Evolutionary conservation across 2,888 invertebrate genomes (phyloP), one percentile per base, ranked within the genome.

Genomic region (Chirona hameri): DNA sequence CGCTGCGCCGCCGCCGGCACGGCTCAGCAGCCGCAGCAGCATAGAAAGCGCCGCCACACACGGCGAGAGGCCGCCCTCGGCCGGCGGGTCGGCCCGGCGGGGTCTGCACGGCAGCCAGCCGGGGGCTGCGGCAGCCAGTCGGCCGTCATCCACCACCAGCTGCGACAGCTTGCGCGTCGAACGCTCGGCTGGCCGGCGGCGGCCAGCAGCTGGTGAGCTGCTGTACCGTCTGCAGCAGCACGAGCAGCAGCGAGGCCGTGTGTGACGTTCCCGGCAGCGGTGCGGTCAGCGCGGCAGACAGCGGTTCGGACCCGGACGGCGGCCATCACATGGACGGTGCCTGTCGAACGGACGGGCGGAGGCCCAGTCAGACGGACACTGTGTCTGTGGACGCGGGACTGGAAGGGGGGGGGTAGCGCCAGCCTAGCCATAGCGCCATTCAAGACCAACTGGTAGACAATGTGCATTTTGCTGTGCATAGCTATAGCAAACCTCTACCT

Each of bases 1-100:
- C 81, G 69, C 72, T 82, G 27, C 83, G 82, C 83, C 85, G 81
- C 88, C 90, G n/a, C 89, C 87, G 86, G 90, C 90, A 31, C 90
- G 89, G 89, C 87, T 91, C 27, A 93, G 93, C 39, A 93, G 90
- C 86, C 92, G 91, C 0, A 93, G 92, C 83, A 94, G 87, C 46
- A 95, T 93, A 65, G 93, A 92, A 84, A 72, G 65, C n/a, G 65
- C 46, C 60, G 60, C 57, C 72, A 57, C 46, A 15, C 80, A 80
- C 27, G 52, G n/a, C 0, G 80, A 80, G 24, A 80, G 80, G 52
- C 52, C 52, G 52, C 15, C 52, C 52, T 18, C 12, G 52, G 52
- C 1, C 55, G 48, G 76, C 76, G 10, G 72, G 18, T 24, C 21
- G 39, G 18, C 7, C 7, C 10, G 27, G 46, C 21, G 12, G 46